Evolutionary conservation across 2,113 vertebrate genomes (phyloP).

Genomic region (Platycercus adscitus): DNA sequence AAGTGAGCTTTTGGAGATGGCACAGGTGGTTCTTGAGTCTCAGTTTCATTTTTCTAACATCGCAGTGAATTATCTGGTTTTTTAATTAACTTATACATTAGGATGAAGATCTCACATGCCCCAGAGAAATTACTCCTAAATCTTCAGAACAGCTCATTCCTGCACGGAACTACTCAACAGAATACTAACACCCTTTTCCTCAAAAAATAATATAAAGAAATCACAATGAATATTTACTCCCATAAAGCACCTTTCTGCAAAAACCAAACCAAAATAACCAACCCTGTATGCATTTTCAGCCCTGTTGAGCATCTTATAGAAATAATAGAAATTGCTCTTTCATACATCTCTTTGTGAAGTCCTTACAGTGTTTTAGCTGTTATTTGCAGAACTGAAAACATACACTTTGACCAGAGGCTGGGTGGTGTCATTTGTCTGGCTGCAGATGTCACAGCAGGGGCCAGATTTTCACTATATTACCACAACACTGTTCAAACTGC

Average conservation of each 20-base stretch:
- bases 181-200: neutral
- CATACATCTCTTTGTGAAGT: neutral
- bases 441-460: conserved; percentile 49
- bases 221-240: neutral
- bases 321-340: neutral
- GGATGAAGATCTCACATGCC: neutral
- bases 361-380: neutral
- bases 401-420: conserved; percentile 37
- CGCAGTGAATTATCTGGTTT: neutral
- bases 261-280: neutral
- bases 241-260: neutral
- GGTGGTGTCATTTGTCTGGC: conserved; percentile 27
- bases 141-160: neutral
- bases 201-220: neutral
- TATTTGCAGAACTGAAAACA: conserved; percentile 41
- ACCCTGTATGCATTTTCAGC: neutral
- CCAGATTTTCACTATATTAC: conserved; percentile 55
- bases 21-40: neutral
- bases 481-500: conserved; percentile 22
- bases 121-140: neutral
- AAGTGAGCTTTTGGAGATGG: neutral
- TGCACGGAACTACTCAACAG: neutral
- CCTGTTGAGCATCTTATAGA: neutral
- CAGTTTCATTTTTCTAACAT: neutral
- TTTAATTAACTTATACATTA: neutral